Base-by-base conservation (phyloP, 2,797 vertebrate genomes). In the Spinus pinus region DNA sequence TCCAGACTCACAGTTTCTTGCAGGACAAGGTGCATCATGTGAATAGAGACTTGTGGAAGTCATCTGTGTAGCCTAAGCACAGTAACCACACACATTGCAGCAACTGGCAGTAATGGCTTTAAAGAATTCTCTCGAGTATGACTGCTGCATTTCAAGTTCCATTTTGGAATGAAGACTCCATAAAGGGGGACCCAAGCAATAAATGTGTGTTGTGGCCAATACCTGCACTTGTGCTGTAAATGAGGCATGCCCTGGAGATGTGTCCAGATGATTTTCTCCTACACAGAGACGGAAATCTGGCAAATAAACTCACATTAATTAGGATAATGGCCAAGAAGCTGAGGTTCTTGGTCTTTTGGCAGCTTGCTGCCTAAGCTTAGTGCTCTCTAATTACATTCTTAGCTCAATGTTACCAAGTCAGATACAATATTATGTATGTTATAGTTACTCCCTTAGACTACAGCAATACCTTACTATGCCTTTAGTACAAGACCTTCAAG, bases 281-380 rank as follows among this genome's bases (percentile, higher is more conserved):
- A 49, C 62, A 27, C 50, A 47, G 62, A 67, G 39, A 61, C 28
- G 50, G 65, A 46, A 67, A 84, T 42, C 56, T 83, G 61, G 67
- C 73, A 60, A 67, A 50, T 31, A 72, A 46, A 23, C 49, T 61
- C 62, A 56, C 21, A 3, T 56, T 33, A 42, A 44, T 87, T 30
- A 37, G 57, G 77, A 37, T 65, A 61, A 31, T 5, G 17, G 73
- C 83, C 66, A 78, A 47, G 66, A 69, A 84, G 60, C 58, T 81
- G 66, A 88, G 30, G 27, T 33, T 74, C 44, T 81, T 47, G 1
- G 22, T 64, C 53, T 69, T 86, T 12, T 44, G 54, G 61, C 61
- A 75, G 65, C 81, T 54, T 93, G 73, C 66, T 66, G 61, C 61
- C 25, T 46, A 71, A 77, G 53, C 51, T 46, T 78, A 49, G 72